Conservation (phyloP, 2,113 vertebrate species). For the Nycticebus coucang region DNA sequence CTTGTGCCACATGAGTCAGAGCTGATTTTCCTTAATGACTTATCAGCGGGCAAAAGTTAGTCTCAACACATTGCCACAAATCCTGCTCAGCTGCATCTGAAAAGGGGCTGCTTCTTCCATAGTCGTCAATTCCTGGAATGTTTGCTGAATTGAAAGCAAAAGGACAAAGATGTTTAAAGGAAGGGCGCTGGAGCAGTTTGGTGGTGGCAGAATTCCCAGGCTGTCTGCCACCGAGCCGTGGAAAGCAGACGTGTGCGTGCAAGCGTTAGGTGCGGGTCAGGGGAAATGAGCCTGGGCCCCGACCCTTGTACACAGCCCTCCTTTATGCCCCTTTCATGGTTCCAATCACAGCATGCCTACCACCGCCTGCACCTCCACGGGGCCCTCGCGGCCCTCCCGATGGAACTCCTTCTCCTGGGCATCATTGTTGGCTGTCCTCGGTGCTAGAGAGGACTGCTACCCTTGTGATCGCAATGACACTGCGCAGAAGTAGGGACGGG, state of each 20-base stretch:
- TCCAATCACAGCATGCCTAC: neutral
- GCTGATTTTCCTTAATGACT: neutral
- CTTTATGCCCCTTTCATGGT: neutral
- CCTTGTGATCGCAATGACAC: neutral
- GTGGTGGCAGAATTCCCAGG: neutral
- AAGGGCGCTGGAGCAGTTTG: neutral
- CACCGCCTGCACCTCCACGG: conserved; percentile 61
- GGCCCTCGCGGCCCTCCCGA: conserved; percentile 72
- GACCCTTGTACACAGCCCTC: neutral
- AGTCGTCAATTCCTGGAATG: neutral
- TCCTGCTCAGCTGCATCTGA: conserved; percentile 72
- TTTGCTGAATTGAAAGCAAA: conserved; percentile 64
- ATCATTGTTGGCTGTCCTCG: neutral
- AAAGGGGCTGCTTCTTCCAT: neutral
- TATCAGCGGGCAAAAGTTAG: neutral
- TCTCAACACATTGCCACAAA: conserved; percentile 76
- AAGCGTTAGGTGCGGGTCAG: too few species aligned
- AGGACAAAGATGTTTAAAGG: neutral
- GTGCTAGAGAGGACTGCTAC: neutral
- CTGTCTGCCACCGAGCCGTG: neutral
- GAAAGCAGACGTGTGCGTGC: neutral
- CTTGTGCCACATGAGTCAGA: neutral
- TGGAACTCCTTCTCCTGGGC: conserved; percentile 65
- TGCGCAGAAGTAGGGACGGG: neutral
- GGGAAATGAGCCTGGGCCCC: neutral